phyloP scores from a whole-genome alignment of 2,113 vertebrate species.

The Addax nasomaculatus region DNA sequence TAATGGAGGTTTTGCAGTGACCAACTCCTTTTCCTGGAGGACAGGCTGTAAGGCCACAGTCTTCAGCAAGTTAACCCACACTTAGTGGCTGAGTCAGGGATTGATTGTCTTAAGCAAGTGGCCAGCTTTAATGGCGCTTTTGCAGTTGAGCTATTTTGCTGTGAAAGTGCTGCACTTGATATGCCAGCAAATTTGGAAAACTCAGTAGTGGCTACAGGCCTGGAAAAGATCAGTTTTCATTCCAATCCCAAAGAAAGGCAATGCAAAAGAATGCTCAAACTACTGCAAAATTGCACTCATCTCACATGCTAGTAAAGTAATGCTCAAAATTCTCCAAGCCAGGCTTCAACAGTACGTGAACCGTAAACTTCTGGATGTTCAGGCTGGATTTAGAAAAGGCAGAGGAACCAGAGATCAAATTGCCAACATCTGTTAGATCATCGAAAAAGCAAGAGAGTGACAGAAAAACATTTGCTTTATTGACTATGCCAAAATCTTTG shows the following conservation, averaged over 20 bases:
- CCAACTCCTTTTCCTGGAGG: neutral
- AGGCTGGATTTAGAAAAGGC: neutral
- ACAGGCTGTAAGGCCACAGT: neutral
- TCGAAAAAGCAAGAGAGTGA: neutral
- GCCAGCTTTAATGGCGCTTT: neutral
- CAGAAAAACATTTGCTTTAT: neutral
- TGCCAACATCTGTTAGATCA: neutral
- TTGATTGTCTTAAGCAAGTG: neutral
- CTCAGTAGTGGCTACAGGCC: neutral
- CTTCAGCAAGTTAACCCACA: neutral
- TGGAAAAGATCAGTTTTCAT: neutral
- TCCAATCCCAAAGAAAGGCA: neutral
- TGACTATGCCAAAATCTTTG: neutral
- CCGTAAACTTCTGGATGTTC: neutral
- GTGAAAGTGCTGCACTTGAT: neutral
- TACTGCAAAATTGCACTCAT: neutral
- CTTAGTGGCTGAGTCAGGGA: neutral
- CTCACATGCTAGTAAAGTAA: neutral
- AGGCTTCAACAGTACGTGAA: neutral
- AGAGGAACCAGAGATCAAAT: neutral
- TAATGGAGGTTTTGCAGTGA: neutral
- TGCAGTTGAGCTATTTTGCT: neutral
- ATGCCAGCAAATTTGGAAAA: neutral
- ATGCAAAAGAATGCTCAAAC: neutral
- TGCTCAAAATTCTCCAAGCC: neutral